Percentiles rank a stretch among this genome's conserved stretches.
These are phyloP conservation scores for Coleophora deauratella DNA, from an alignment of 2,888 invertebrate genomes.

Conservation along the genomic window DNA sequence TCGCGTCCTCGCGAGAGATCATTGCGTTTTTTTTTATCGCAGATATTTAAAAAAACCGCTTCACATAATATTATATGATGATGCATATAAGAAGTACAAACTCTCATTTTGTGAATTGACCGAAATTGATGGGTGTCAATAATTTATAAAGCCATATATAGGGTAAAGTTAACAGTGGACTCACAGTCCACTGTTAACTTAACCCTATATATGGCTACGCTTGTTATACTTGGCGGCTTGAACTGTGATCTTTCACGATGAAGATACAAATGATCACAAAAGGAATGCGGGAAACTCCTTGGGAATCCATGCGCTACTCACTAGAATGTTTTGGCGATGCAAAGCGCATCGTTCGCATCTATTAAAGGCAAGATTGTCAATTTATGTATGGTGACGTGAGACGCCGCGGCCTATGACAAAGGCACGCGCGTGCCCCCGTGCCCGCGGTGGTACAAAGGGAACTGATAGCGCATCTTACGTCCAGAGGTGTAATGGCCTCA, in stretches of 20 bases:
- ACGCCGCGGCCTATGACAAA: slow-evolving; percentile 51
- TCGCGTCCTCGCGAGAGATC: slow-evolving; percentile 6
- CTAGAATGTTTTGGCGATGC: slow-evolving; percentile 7
- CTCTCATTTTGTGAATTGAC: too few relatives aligned
- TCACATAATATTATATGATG: too few relatives aligned
- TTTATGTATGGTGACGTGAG: slow-evolving; percentile 59
- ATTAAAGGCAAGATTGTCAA: slow-evolving; percentile 48
- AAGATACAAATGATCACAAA: too few relatives aligned
- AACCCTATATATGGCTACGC: too few relatives aligned
- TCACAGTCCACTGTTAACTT: too few relatives aligned
- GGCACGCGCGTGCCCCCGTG: slow-evolving; percentile 63
- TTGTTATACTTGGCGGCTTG: too few relatives aligned
- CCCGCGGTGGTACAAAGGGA: slow-evolving; percentile 49
- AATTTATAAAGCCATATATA: too few relatives aligned
- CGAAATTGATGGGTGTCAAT: too few relatives aligned
- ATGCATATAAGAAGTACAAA: too few relatives aligned
- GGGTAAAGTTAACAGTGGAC: too few relatives aligned
- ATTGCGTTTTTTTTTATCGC: not conserved
- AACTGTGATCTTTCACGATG: too few relatives aligned
- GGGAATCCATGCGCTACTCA: slow-evolving; percentile 2
- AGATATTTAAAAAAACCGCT: too few relatives aligned
- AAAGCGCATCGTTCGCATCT: slow-evolving; percentile 9
- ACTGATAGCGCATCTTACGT: slow-evolving; percentile 46
- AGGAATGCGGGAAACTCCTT: not conserved
- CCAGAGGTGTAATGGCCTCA: slow-evolving; percentile 58